Evolutionary conservation across 2,113 vertebrate genomes (phyloP), one percentile per base, ranked within the genome.

Genomic region (Craseonycteris thonglongyai): DNA sequence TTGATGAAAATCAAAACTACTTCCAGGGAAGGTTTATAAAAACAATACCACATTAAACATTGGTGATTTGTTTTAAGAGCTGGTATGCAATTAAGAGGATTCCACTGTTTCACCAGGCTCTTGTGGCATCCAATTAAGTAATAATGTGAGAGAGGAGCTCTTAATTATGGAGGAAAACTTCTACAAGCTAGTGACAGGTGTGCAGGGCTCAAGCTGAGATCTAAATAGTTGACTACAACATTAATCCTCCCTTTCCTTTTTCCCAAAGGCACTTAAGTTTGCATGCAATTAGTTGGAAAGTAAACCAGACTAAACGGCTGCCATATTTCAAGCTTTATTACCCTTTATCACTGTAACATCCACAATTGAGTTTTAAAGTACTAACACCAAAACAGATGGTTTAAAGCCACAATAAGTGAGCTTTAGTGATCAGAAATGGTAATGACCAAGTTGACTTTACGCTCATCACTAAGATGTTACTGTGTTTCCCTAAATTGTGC

Each of bases 101-200:
- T 97, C 96, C 96, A 96, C 96, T 97, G 96, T 98, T 98, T 98
- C 96, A 97, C 93, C 96, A 96, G 91, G 90, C 84, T 97, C 95
- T 93, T 75, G 66, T 76, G 96, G 96, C 94, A 97, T 82, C 96
- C 97, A 98, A 97, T 98, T 98, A 98, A 98, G 93, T 95, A 98
- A 97, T 97, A 98, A 97, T 97, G 97, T 68, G 81, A 95, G 92
- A 87, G 88, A 97, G 96, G 93, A 93, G 84, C 92, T 98, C 97
- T 98, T 98, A 98, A 98, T 98, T 98, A 98, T 35, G 26, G 96
- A 98, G 95, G 86, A 95, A 98, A 97, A 83, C 93, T 88, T 98
- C 95, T 58, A 86, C 91, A 97, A 97, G 97, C 74, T 38, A 98
- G 95, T 95, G 95, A 96, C 97, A 98, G 98, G 98, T 98, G 97